phyloP scores from a whole-genome alignment of 2,888 invertebrate species.

The Acrobasis suavella region DNA sequence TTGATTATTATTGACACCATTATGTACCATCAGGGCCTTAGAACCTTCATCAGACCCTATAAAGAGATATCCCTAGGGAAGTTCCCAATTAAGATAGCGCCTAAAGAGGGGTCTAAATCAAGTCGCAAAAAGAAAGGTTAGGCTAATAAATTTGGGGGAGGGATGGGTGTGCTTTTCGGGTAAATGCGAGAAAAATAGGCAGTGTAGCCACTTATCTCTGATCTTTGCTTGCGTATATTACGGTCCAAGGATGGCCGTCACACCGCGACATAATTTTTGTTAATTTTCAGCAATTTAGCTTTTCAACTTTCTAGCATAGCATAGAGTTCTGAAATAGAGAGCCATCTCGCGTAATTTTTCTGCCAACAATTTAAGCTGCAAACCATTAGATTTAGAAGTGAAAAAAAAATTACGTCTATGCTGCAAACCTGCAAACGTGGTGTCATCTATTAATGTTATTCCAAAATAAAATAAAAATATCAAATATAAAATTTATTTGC shows the following conservation, averaged over 20 bases:
- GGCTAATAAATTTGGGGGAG: slow-evolving; percentile 68
- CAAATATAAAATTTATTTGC: too few species aligned
- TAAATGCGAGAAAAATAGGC: slow-evolving; percentile 72
- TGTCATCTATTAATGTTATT: too few species aligned
- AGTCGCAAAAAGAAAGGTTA: slow-evolving; percentile 64
- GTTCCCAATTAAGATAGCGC: slow-evolving; percentile 73
- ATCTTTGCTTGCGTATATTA: slow-evolving; percentile 60
- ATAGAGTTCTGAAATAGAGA: too few species aligned
- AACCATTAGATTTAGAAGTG: too few species aligned
- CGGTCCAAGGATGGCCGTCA: slow-evolving; percentile 32
- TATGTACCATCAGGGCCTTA: slow-evolving; percentile 8
- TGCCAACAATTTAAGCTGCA: too few species aligned
- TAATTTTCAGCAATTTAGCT: too few species aligned
- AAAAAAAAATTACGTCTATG: too few species aligned
- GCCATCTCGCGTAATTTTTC: too few species aligned
- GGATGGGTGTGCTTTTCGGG: slow-evolving; percentile 56
- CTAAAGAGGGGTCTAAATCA: slow-evolving; percentile 60
- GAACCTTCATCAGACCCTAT: slow-evolving; percentile 45
- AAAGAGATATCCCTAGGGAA: slow-evolving; percentile 50
- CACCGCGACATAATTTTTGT: slow-evolving; percentile 32
- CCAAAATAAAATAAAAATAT: too few species aligned
- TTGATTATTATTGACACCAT: slow-evolving; percentile 10
- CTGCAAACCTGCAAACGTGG: too few species aligned
- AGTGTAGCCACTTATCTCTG: slow-evolving; percentile 57
- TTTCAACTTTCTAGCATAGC: background rate